Percentiles rank a stretch among this genome's conserved stretches.
phyloP scores from a whole-genome alignment of 2,888 invertebrate genomes.

The Malthinus flaveolus region DNA sequence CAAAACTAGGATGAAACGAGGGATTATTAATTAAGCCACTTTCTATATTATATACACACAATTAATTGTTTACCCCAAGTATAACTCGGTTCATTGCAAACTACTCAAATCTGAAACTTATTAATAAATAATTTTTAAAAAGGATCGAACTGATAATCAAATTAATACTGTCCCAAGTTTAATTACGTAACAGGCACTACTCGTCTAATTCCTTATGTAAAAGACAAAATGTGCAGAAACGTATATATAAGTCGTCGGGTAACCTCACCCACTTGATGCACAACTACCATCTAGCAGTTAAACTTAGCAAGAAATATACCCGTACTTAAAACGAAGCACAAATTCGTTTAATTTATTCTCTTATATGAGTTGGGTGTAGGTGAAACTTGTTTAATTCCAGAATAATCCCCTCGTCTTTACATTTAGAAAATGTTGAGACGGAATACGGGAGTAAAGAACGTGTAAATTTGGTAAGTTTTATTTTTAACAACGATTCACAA shows the following conservation, averaged over 20 bases:
- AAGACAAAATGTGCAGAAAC: constrained; percentile 20
- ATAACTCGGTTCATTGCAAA: neutral
- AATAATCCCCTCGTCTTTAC: constrained; percentile 34
- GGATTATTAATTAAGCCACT: too few species aligned
- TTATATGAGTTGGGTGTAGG: constrained; percentile 37
- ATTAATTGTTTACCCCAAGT: too few species aligned
- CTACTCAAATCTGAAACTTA: constrained; percentile 24
- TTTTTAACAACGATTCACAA: constrained; percentile 9
- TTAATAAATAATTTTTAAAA: constrained; percentile 35
- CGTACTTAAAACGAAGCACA: constrained; percentile 36
- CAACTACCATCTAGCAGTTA: constrained; percentile 30
- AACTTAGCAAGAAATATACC: constrained; percentile 39
- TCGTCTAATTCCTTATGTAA: constrained; percentile 31
- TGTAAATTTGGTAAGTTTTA: constrained; percentile 11
- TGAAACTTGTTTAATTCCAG: constrained; percentile 36
- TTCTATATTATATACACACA: too few species aligned
- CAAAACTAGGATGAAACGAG: too few species aligned
- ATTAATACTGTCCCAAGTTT: constrained; percentile 38
- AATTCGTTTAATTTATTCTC: constrained; percentile 40
- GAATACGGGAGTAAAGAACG: constrained; percentile 9
- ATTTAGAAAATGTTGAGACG: constrained; percentile 18
- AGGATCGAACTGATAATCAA: constrained; percentile 38
- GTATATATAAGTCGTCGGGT: constrained; percentile 18
- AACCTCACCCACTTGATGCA: constrained; percentile 29
- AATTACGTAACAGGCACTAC: constrained; percentile 28